Evolutionary conservation across 2,113 vertebrate genomes (phyloP), one percentile per base, ranked within the genome.

Genomic region (Indri indri): DNA sequence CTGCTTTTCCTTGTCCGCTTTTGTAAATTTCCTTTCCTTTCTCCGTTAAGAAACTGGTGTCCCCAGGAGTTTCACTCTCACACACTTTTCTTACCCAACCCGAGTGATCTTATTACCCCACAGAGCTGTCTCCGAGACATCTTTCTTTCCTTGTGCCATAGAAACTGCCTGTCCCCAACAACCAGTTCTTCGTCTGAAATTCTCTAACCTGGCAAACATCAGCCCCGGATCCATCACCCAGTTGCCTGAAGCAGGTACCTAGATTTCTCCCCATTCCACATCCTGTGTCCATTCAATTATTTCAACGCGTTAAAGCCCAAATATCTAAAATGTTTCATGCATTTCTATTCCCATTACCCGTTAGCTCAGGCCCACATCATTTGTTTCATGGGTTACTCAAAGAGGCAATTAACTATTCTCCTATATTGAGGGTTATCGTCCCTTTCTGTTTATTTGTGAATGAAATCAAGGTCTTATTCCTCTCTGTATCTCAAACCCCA

Each of bases 381-480:
- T 79, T 94, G 16, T 80, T 92, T 70, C 71, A 40, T 3, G 40
- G 50, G 42, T 92, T 32, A 45, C 9, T 88, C 63, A 65, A 66
- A 88, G 52, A 80, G 8, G 11, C 5, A 54, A 54, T 42, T 32
- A 23, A 30, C 74, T 54, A 18, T 0, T 77, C 16, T 70, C 52
- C 45, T 73, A 22, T 50, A 42, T 66, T 14, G 12, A 50, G 17
- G 8, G 6, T 52, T 82, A 63, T n/a, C 50, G 17, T 22, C 34
- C 32, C 20, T 37, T 54, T 73, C 47, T 45, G 22, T 66, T 73
- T 73, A n/a, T 66, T 74, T 40, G 59, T 66, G 3, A 20, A 70
- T 52, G 50, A 90, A 70, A 20, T 94, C 40, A 27, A 5, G n/a
- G 3, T 54, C 27, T 91, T 68, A 34, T 11, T 84, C 12, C 34